Evolutionary conservation across 2,113 vertebrate species (phyloP).

Genomic region (Okapia johnstoni): DNA sequence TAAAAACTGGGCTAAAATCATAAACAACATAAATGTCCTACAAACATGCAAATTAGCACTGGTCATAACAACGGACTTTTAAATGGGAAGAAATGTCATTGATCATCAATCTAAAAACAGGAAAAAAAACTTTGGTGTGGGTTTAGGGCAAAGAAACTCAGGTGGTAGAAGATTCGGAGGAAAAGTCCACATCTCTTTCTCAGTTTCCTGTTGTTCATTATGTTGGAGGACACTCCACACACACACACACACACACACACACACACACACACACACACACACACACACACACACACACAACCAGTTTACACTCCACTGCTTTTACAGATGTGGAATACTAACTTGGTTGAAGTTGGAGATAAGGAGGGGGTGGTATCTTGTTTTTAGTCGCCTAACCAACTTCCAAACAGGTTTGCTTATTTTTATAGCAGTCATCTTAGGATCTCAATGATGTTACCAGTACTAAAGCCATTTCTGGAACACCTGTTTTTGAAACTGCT

Average conservation of each 20-base stretch:
- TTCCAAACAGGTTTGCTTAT: neutral
- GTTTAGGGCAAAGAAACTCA: neutral
- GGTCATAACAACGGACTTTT: neutral
- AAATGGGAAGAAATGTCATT: neutral
- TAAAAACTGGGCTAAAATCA: neutral
- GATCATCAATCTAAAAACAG: neutral
- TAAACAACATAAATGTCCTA: neutral
- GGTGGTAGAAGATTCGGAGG: neutral
- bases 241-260: neutral
- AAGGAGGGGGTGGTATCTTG: neutral
- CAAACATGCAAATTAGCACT: neutral
- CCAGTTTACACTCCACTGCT: neutral
- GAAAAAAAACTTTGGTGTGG: neutral
- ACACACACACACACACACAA: neutral
- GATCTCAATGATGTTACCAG: neutral
- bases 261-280: neutral
- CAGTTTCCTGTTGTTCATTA: neutral
- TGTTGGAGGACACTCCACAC: neutral
- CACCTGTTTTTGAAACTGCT: neutral
- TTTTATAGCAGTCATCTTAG: neutral
- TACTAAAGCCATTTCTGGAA: conserved; percentile 6
- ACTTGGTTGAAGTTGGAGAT: neutral
- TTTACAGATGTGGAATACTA: neutral
- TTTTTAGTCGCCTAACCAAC: neutral
- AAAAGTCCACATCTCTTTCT: neutral